Conservation (phyloP, 1,140 invertebrate species). For the Nomia melanderi region DNA sequence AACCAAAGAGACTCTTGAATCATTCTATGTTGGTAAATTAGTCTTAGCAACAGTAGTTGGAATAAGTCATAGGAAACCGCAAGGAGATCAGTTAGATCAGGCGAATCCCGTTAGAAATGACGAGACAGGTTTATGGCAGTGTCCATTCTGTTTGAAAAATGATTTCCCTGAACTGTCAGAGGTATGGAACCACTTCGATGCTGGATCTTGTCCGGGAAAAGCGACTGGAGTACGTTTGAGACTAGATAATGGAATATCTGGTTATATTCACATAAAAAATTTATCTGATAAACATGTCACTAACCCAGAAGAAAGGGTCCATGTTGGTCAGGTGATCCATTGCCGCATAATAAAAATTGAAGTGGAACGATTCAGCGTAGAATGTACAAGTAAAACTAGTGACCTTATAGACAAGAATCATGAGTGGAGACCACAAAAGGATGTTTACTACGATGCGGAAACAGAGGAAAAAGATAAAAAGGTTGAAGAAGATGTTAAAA, state of each 20-base stretch:
- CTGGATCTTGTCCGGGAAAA: conserved; percentile 96
- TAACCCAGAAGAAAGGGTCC: conserved; percentile 95
- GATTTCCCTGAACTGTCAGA: conserved; percentile 97
- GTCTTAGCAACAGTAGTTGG: conserved; percentile 88
- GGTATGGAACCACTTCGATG: conserved; percentile 99
- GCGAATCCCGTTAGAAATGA: conserved; percentile 97
- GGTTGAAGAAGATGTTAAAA: conserved; percentile 90
- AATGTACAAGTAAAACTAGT: conserved; percentile 96
- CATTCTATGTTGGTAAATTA: conserved; percentile 96
- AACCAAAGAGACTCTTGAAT: conserved; percentile 97
- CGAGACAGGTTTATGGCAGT: conserved; percentile 97
- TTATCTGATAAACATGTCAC: conserved; percentile 96
- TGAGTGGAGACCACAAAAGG: conserved; percentile 93
- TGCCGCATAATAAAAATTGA: conserved; percentile 98
- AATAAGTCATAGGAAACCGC: conserved; percentile 93
- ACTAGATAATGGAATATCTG: conserved; percentile 96
- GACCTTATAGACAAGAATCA: conserved; percentile 95
- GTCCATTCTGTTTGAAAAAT: conserved; percentile 97
- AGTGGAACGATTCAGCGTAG: conserved; percentile 95
- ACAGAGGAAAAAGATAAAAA: conserved; percentile 90
- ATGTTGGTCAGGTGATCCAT: conserved; percentile 93
- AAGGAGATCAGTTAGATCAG: conserved; percentile 95
- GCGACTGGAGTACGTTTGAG: conserved; percentile 94
- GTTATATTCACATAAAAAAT: conserved; percentile 97
- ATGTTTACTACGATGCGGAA: conserved; percentile 96